Conservation (phyloP, 2,113 vertebrate species). For the Plecotus auritus region DNA sequence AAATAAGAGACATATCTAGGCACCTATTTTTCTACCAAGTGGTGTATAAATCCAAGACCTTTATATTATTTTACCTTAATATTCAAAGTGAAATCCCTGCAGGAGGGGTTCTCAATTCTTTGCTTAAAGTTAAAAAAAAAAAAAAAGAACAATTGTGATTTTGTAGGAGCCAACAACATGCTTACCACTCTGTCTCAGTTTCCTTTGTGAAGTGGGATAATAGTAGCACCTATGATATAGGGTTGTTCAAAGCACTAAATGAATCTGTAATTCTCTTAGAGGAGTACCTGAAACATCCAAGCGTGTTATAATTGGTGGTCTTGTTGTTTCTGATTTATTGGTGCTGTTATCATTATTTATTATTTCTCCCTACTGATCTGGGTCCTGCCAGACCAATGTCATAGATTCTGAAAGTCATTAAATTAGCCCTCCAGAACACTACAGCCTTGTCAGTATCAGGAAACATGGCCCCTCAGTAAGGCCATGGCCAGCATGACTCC, state of each 20-base stretch:
- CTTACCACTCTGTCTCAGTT: neutral
- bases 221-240: neutral
- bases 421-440: neutral
- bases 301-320: neutral
- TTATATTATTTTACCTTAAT: neutral
- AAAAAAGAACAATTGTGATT: neutral
- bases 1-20: neutral
- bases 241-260: neutral
- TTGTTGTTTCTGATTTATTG: neutral
- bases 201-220: neutral
- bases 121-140: neutral
- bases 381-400: neutral
- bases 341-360: neutral
- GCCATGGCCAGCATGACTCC: fast-evolving
- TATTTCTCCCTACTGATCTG: neutral
- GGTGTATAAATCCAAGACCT: neutral
- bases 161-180: neutral
- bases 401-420: neutral
- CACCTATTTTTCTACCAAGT: neutral
- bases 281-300: neutral
- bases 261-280: neutral
- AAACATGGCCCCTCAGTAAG: neutral
- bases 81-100: neutral
- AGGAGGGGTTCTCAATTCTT: neutral
- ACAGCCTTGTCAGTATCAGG: no score